Evolutionary conservation across 1,140 invertebrate species (phyloP), one percentile per base, ranked within the genome.

Genomic region (Lordiphosa stackelbergi): DNA sequence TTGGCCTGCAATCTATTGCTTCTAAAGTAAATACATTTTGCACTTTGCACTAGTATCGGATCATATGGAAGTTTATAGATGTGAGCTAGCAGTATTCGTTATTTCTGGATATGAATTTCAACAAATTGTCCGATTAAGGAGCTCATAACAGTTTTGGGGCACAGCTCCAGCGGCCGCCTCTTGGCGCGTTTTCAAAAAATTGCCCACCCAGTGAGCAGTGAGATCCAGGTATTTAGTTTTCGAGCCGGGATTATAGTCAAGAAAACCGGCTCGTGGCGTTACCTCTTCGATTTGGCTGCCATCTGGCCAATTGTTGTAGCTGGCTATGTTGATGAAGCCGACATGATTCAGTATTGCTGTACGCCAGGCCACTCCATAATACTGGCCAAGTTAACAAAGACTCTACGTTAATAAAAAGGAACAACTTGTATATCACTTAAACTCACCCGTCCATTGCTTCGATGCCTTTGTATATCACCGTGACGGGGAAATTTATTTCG

Each of bases 251-350:
- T 90, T 89, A 63, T 92, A 92, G 66, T 91, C 90, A 1, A 88
- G 88, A 55, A 89, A 91, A 9, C 88, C 88, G 19, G 87, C 75
- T n/a, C 88, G 88, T 5, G 90, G 88, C 48, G 88, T 88, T 0
- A 91, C 91, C 16, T 91, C 90, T 77, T 91, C 91, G 34, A 91
- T 91, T 79, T 92, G 91, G 13, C 90, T 91, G 19, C 91, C 91
- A 73, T 91, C 90, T 36, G 90, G 89, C 91, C 91, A 92, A 66
- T 91, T 90, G 70, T 92, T 92, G 60, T 91, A 92, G 31, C 90
- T 91, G 7, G 90, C 90, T 45, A 92, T 90, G 11, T 89, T 90
- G 3, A 92, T 87, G 40, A 89, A 88, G 37, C 87, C 88, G 19
- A 90, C 87, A 37, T 89, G 88, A 40, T 89, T 89, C 4, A 88